Percentiles rank a stretch among this genome's conserved stretches.
Evolutionary conservation across 2,113 vertebrate genomes (phyloP).

Genomic region (human (Homo sapiens)): GRCh38 chr2:185790501-185791000

Average conservation of each 20-base stretch:
- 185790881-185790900: not conserved
- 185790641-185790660: conserved; percentile 72
- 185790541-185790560: not conserved
- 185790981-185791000: conserved; percentile 39
- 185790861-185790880: not conserved
- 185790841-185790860: not conserved
- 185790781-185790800: conserved; percentile 33
- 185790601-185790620: conserved; percentile 62
- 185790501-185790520: not conserved
- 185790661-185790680: conserved; percentile 64
- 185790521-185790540: not conserved
- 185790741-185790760: not conserved
- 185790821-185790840: conserved; percentile 74
- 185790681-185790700: not conserved
- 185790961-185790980: conserved; percentile 54
- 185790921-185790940: conserved; percentile 63
- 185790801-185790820: conserved; percentile 72
- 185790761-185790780: not conserved
- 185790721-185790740: conserved; percentile 22
- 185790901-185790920: conserved; percentile 35
- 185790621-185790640: conserved; percentile 57
- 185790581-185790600: conserved; percentile 38
- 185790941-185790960: conserved; percentile 59
- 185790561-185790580: not conserved
- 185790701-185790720: not conserved